These are phyloP conservation scores for Alethe castanea DNA, from an alignment of 2,113 vertebrate species.

Conservation along the genomic window DNA sequence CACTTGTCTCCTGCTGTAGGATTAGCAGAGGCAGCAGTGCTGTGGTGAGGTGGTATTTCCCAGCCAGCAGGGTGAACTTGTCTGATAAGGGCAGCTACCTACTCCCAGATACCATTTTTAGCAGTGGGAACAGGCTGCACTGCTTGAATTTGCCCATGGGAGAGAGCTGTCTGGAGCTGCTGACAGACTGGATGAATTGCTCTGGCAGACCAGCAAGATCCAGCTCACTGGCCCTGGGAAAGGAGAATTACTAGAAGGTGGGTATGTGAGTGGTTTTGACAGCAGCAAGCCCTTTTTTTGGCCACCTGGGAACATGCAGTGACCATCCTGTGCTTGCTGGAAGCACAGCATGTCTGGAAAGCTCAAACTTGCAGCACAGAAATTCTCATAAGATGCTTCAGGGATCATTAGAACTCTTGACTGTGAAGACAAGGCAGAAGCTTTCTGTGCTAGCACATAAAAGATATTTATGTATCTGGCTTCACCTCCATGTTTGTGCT, in stretches of 20 bases:
- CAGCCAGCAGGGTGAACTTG: neutral
- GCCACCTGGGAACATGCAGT: neutral
- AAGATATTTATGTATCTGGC: neutral
- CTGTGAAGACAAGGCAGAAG: neutral
- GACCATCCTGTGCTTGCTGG: neutral
- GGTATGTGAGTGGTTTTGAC: neutral
- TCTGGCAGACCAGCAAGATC: neutral
- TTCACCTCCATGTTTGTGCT: neutral
- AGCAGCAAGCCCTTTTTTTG: neutral
- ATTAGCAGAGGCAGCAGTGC: neutral
- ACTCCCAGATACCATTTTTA: neutral
- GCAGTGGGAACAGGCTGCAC: neutral
- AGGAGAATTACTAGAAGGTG: neutral
- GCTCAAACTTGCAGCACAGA: neutral
- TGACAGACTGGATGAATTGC: neutral
- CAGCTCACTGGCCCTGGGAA: fast-evolving
- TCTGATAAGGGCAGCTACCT: neutral
- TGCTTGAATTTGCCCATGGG: neutral
- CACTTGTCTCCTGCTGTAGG: neutral
- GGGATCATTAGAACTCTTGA: neutral
- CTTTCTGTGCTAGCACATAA: neutral
- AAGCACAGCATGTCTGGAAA: fast-evolving
- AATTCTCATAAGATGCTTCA: neutral
- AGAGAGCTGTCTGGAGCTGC: neutral
- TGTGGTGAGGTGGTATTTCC: neutral